Evolutionary conservation across 2,797 vertebrate species (phyloP), one percentile per base, ranked within the genome.

Genomic region (Helarctos malayanus): DNA sequence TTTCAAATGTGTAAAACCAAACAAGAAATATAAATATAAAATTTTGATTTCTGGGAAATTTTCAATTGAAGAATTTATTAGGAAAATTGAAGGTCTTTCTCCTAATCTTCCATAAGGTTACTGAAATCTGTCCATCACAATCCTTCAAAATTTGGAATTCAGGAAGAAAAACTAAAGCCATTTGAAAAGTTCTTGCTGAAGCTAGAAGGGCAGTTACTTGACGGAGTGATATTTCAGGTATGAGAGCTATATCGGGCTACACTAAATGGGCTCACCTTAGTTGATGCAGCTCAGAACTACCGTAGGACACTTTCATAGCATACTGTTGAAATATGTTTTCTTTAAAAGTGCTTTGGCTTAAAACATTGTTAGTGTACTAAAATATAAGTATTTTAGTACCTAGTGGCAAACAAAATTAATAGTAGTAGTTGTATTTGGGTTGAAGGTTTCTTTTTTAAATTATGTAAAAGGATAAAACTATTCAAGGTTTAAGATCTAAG

Each of bases 71-170:
- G 45, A 78, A 56, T 89, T 89, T 83, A 45, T 65, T 92, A 85
- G 68, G 25, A 61, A 90, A 56, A 23, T 95, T 49, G 41, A 97
- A 69, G 29, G 45, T 97, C 18, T 83, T 92, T 71, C 1, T 97
- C 82, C 79, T 98, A 47, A 92, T 98, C 32, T 79, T 91, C 79
- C 94, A 90, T 35, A 76, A 99, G 99, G 98, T 98, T 99, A 96
- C 98, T 99, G 92, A 99, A 99, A 98, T 99, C 99, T 68, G 99
- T 99, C 29, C 99, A 99, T 98, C 99, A 99, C 97, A 99, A 99
- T 98, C 99, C 99, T 82, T 99, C 99, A 14, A 99, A 99, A 89
- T 99, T 99, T 99, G 99, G 99, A 76, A 99, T 99, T 98, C 99
- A 99, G 52, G 99, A 99, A 97, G 99, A 99, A 98, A 99, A 99